Evolutionary conservation across 2,113 vertebrate species (phyloP).

Genomic region (Accipiter cooperii): DNA sequence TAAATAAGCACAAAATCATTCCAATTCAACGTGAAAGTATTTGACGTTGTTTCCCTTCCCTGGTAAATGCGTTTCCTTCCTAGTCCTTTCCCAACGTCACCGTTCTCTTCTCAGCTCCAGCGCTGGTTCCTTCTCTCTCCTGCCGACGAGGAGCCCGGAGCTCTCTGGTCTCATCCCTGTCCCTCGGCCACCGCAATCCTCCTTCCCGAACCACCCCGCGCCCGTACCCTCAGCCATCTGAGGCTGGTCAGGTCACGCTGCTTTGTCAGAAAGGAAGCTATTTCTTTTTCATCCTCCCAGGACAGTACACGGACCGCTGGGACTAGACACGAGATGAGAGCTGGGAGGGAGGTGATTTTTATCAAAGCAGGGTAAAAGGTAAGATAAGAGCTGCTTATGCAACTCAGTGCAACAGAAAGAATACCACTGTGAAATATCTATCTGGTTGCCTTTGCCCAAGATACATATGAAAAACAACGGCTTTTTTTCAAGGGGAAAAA

Average conservation of each 20-base stretch:
- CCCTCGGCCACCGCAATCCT: not conserved
- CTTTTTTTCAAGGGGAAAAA: not conserved
- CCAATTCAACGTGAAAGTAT: not conserved
- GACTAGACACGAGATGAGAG: not conserved
- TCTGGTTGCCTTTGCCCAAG: not conserved
- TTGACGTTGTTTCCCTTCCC: not conserved
- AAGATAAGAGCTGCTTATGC: not conserved
- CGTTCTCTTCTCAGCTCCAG: not conserved
- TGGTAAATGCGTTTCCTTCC: not conserved
- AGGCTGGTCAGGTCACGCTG: not conserved
- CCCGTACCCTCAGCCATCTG: not conserved
- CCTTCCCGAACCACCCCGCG: not conserved
- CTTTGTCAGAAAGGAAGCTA: not conserved
- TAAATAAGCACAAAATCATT: not conserved
- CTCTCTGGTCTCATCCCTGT: not conserved
- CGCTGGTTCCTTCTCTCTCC: not conserved
- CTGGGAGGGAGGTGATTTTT: not conserved
- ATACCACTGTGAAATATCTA: not conserved
- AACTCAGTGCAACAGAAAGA: not conserved
- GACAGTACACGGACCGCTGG: not conserved
- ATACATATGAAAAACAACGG: fast-evolving
- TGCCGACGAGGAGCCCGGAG: not conserved
- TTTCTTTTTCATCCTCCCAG: not conserved
- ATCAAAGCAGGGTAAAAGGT: not conserved
- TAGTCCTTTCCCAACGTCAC: not conserved